phyloP scores from a whole-genome alignment of 2,113 vertebrate species.

The Falco punctatus region DNA sequence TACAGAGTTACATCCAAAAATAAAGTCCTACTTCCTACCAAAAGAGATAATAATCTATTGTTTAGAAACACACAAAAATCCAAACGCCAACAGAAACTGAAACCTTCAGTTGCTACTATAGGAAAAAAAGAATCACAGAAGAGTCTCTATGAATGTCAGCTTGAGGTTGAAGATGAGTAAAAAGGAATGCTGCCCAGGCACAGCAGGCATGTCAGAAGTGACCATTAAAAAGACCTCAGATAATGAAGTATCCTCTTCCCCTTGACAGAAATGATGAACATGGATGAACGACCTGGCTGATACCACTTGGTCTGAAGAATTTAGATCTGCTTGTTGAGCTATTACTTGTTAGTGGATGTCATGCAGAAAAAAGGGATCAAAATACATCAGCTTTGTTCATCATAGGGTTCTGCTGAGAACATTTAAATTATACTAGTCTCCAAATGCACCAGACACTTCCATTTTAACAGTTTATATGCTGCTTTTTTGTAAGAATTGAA shows the following conservation, averaged over 20 bases:
- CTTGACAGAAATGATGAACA: background rate
- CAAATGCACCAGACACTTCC: background rate
- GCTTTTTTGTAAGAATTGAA: background rate
- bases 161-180: background rate
- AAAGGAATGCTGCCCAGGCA: background rate
- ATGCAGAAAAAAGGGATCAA: background rate
- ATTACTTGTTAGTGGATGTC: background rate
- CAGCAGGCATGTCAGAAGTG: background rate
- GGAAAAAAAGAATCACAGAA: background rate
- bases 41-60: background rate
- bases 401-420: background rate
- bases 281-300: background rate
- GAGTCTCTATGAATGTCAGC: background rate
- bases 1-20: background rate
- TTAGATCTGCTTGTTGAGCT: background rate
- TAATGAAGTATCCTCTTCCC: background rate
- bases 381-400: background rate
- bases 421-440: background rate
- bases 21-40: background rate
- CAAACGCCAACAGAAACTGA: background rate
- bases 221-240: background rate
- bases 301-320: background rate
- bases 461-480: background rate
- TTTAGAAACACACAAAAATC: background rate
- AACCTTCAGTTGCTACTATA: background rate